phyloP scores from a whole-genome alignment of 2,113 vertebrate genomes.

The Alaudala cheleensis region DNA sequence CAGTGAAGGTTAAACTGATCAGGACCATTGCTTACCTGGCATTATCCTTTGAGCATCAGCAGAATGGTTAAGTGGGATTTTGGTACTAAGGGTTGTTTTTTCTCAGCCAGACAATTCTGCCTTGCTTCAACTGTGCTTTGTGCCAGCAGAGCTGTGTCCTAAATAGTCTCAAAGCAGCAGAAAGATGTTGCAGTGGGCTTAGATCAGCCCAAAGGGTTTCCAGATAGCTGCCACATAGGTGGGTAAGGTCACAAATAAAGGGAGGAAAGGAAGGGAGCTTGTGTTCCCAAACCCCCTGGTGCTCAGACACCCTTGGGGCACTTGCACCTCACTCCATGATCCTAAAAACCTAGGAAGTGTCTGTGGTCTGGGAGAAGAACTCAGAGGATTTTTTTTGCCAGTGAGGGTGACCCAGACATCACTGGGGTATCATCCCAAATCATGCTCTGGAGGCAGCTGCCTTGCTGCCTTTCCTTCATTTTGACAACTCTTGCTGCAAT shows the following conservation, averaged over 20 bases:
- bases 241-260: neutral
- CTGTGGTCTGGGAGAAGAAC: neutral
- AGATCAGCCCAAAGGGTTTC: neutral
- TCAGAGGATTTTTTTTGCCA: neutral
- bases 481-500: neutral
- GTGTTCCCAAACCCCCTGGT: neutral
- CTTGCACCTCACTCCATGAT: neutral
- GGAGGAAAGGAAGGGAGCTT: neutral
- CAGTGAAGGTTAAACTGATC: neutral
- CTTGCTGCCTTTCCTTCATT: neutral
- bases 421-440: too few relatives aligned
- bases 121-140: neutral
- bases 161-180: neutral
- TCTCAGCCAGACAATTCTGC: neutral
- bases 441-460: neutral
- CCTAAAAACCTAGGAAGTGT: neutral
- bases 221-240: neutral
- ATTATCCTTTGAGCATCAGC: neutral
- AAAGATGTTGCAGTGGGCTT: neutral
- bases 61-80: neutral
- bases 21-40: neutral
- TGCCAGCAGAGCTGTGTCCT: neutral
- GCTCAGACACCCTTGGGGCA: accelerated
- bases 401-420: neutral
- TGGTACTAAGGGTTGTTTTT: neutral